These are phyloP conservation scores for Euclidia mi DNA, from an alignment of 2,888 invertebrate species.

Conservation along the genomic window DNA sequence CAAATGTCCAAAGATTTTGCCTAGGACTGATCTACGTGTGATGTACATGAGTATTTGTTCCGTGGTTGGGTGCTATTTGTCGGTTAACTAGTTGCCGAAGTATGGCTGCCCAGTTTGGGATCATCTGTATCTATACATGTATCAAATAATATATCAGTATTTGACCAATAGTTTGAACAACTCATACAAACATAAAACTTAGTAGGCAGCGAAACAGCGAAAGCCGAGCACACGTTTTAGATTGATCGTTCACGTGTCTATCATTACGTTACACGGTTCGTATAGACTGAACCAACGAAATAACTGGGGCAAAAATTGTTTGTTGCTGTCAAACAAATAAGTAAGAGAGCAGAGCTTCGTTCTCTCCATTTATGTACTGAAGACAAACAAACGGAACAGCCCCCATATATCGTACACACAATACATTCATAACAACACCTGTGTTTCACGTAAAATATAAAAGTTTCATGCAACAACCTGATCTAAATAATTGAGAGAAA, in stretches of 20 bases:
- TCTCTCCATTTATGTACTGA: slow-evolving; percentile 28
- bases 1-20: too few relatives aligned
- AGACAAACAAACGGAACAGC: slow-evolving; percentile 42
- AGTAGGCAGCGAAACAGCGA: too few relatives aligned
- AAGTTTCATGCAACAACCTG: neutral
- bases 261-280: neutral
- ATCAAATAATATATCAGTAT: too few relatives aligned
- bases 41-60: too few relatives aligned
- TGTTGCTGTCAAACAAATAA: slow-evolving; percentile 41
- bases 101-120: too few relatives aligned
- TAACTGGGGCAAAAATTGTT: slow-evolving; percentile 36
- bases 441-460: slow-evolving; percentile 11
- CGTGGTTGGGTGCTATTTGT: too few relatives aligned
- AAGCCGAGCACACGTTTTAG: neutral
- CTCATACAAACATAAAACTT: too few relatives aligned
- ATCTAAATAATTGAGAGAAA: slow-evolving; percentile 1
- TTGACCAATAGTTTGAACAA: too few relatives aligned
- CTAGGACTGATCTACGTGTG: too few relatives aligned
- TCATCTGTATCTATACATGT: too few relatives aligned
- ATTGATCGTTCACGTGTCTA: slow-evolving; percentile 4
- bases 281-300: slow-evolving; percentile 25
- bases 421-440: slow-evolving; percentile 22
- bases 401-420: slow-evolving; percentile 23
- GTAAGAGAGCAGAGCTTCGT: slow-evolving; percentile 20
- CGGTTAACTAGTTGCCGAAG: too few relatives aligned